These are phyloP conservation scores for Ammodytes dubius DNA, from an alignment of 2,113 vertebrate species.

Conservation along the genomic window DNA sequence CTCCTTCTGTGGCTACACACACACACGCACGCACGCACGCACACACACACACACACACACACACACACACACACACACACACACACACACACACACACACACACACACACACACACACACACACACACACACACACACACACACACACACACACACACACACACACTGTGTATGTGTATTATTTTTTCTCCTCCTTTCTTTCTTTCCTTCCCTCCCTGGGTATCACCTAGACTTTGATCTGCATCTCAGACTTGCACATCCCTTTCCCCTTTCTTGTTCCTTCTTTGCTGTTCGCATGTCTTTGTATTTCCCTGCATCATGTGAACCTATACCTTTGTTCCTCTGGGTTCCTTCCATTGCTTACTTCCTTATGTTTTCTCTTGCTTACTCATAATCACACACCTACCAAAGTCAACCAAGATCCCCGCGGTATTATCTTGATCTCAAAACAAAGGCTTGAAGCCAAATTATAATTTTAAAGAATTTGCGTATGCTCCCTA, in stretches of 20 bases:
- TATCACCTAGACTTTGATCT: conserved; percentile 80
- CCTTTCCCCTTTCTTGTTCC: conserved; percentile 59
- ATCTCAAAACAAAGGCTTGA: conserved; percentile 17
- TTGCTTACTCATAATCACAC: neutral
- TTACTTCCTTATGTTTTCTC: conserved; percentile 6
- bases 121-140: conserved; percentile 33
- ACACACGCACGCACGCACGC: conserved; percentile 29
- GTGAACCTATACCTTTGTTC: conserved; percentile 31
- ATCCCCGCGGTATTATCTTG: neutral
- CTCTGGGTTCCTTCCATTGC: conserved; percentile 27
- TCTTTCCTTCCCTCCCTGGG: conserved; percentile 57
- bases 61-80: conserved; percentile 38
- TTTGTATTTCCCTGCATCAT: conserved; percentile 41
- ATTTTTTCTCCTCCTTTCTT: conserved; percentile 55
- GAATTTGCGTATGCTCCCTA: neutral
- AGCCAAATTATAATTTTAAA: neutral
- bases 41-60: conserved; percentile 23
- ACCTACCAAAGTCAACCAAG: neutral
- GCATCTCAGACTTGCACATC: conserved; percentile 68
- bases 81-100: conserved; percentile 18
- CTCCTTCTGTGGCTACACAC: conserved; percentile 41
- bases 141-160: conserved; percentile 25
- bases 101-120: conserved; percentile 32
- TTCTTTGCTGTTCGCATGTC: conserved; percentile 45
- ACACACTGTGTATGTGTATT: conserved; percentile 28